These are phyloP conservation scores for Trilocha varians DNA, from an alignment of 2,888 invertebrate species.

Conservation along the genomic window DNA sequence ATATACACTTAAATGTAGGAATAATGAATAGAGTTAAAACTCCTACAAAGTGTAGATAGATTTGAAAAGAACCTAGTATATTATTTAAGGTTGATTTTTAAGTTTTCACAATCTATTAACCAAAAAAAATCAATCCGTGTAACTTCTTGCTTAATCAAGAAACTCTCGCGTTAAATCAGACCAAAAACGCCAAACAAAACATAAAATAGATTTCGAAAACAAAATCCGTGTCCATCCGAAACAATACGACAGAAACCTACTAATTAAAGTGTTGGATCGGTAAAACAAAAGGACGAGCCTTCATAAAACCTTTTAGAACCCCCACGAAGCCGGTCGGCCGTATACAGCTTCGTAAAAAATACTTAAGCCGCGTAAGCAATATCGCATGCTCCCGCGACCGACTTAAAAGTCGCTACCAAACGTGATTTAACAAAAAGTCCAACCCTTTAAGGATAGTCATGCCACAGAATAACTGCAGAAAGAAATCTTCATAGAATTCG, in stretches of 20 bases:
- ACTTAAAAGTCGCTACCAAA: conserved; percentile 43
- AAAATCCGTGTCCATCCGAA: conserved; percentile 30
- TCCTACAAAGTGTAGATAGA: too few relatives aligned
- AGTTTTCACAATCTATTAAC: too few relatives aligned
- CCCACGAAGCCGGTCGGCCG: conserved; percentile 51
- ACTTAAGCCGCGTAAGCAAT: conserved; percentile 36
- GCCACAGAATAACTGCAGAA: conserved; percentile 6
- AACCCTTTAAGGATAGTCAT: conserved; percentile 68
- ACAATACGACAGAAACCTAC: conserved; percentile 47
- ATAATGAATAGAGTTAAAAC: too few relatives aligned
- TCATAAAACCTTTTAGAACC: conserved; percentile 58
- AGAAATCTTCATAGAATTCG: too few relatives aligned
- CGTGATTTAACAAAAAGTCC: conserved; percentile 66
- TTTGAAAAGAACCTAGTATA: too few relatives aligned
- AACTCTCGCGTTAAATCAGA: background rate
- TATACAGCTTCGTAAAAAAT: conserved; percentile 46
- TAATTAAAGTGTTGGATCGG: conserved; percentile 59
- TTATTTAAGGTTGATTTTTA: too few relatives aligned
- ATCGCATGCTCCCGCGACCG: conserved; percentile 50
- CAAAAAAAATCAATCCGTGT: too few relatives aligned
- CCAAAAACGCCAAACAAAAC: background rate
- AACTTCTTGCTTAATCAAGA: too few relatives aligned
- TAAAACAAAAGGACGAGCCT: conserved; percentile 45
- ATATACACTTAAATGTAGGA: too few relatives aligned
- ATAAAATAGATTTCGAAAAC: conserved; percentile 13